Evolutionary conservation across 2,113 vertebrate species (phyloP).

Genomic region (Otis tarda): DNA sequence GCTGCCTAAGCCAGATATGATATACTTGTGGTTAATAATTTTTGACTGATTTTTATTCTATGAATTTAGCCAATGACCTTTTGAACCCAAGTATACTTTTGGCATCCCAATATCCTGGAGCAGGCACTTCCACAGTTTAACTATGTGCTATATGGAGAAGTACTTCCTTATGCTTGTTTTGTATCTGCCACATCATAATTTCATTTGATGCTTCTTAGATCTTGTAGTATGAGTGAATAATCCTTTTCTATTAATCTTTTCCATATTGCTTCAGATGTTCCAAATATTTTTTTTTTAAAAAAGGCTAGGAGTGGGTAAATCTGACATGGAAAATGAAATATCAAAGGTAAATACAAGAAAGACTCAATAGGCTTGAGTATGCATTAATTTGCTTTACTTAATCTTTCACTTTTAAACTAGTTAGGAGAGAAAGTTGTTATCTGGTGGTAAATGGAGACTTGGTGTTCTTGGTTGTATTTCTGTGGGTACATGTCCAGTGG

Average conservation of each 20-base stretch:
- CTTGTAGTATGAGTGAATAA: slow-evolving; percentile 48
- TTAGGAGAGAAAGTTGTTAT: not conserved
- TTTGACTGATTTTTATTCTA: slow-evolving; percentile 1
- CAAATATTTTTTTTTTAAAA: not conserved
- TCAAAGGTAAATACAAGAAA: not conserved
- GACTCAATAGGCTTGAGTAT: not conserved
- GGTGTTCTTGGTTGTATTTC: not conserved
- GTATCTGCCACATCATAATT: slow-evolving; percentile 62
- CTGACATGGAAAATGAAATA: not conserved
- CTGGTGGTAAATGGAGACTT: not conserved
- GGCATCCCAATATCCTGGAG: slow-evolving; percentile 56
- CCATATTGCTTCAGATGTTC: slow-evolving; percentile 54
- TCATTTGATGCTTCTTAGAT: slow-evolving; percentile 64
- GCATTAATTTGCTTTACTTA: not conserved
- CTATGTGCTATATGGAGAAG: slow-evolving; percentile 52
- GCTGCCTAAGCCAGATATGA: not conserved
- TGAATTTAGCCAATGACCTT: slow-evolving; percentile 27
- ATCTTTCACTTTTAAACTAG: not conserved
- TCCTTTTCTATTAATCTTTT: slow-evolving; percentile 51
- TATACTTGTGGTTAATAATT: not conserved
- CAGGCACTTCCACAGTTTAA: slow-evolving; percentile 33
- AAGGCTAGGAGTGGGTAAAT: not conserved
- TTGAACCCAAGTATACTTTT: slow-evolving; percentile 32
- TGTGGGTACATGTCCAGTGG: not conserved
- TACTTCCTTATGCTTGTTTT: slow-evolving; percentile 69